Evolutionary conservation across 2,888 invertebrate genomes (phyloP), one percentile per base, ranked within the genome.

Genomic region (Eueremaeus valkanovi): DNA sequence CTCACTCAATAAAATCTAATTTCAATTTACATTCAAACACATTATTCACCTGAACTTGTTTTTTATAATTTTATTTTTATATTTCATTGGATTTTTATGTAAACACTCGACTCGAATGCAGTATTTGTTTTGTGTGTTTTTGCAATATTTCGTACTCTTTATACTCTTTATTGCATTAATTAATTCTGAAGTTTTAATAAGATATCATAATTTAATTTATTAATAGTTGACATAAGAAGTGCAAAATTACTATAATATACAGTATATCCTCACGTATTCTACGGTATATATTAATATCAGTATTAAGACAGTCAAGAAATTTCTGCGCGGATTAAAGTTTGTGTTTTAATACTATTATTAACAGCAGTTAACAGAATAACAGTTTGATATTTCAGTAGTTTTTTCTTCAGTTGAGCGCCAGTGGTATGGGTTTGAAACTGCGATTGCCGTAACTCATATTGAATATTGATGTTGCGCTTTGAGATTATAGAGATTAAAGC

Each of bases 381-480:
- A 11, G 45, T 45, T 45, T 55, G 27, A 55, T 55, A 27, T 55
- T 55, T 55, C n/a, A n/a, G n/a, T 13, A 27, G 5, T 51, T 55
- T 27, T 55, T 24, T 21, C 2, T 27, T 9, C 8, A 27, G 27
- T 27, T 11, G 27, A 55, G 13, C 24, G 27, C 24, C 16, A 27
- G 24, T 55, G 55, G n/a, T 51, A 55, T 55, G 55, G 55, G 21
- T 51, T 45, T 45, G 45, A 3, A 3, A n/a, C 40, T 40, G 16
- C 18, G 18, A 2, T 51, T 21, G 24, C 27, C 21, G 24, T 11
- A 68, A 68, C 9, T 36, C 68, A 68, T 68, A 68, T 33, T 68
- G 68, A 68, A 68, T 68, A 68, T 68, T 68, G 40, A 68, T 68
- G 40, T 68, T 61, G 68, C 68, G 6, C 36, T 68, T 68, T 68